Evolutionary conservation across 2,888 invertebrate species (phyloP).

Genomic region (Ectemnius continuus): DNA sequence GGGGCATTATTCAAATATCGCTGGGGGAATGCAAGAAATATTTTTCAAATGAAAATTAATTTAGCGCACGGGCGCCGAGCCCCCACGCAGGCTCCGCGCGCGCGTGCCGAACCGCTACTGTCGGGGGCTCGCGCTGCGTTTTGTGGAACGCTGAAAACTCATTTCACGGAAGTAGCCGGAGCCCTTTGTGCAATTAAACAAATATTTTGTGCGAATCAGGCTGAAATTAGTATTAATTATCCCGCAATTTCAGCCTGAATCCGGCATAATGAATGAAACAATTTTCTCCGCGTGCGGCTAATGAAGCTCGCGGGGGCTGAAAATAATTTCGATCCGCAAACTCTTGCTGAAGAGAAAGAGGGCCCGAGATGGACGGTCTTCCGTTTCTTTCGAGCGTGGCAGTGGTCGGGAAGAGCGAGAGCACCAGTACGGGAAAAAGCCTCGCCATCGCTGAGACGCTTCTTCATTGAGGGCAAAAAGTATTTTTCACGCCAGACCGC

Average conservation of each 20-base stretch:
- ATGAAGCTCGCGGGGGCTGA: slow-evolving; percentile 23
- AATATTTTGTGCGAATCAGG: slow-evolving; percentile 44
- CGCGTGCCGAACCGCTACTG: not conserved
- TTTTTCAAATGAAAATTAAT: slow-evolving; percentile 28
- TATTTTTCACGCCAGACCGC: too few relatives aligned
- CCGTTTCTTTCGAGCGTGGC: not conserved
- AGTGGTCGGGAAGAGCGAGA: too few relatives aligned
- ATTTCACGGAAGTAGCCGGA: slow-evolving; percentile 29
- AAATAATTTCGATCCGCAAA: slow-evolving; percentile 13
- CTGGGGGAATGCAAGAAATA: slow-evolving; percentile 11
- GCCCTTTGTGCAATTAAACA: slow-evolving; percentile 50
- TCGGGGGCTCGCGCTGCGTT: not conserved
- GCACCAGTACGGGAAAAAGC: too few relatives aligned
- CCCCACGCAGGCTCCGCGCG: not conserved
- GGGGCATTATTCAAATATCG: not conserved
- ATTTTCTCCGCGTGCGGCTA: slow-evolving; percentile 21
- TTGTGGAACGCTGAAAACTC: slow-evolving; percentile 27
- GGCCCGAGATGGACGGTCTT: not conserved
- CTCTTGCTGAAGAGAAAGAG: not conserved
- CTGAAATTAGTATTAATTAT: slow-evolving; percentile 47
- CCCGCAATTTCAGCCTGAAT: slow-evolving; percentile 28
- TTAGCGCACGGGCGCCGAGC: slow-evolving; percentile 5
- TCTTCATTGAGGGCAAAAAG: too few relatives aligned
- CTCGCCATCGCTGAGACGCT: too few relatives aligned
- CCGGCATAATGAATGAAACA: slow-evolving; percentile 43